Conservation (phyloP, 2,888 invertebrate species). For the Brachyopa scutellaris region DNA sequence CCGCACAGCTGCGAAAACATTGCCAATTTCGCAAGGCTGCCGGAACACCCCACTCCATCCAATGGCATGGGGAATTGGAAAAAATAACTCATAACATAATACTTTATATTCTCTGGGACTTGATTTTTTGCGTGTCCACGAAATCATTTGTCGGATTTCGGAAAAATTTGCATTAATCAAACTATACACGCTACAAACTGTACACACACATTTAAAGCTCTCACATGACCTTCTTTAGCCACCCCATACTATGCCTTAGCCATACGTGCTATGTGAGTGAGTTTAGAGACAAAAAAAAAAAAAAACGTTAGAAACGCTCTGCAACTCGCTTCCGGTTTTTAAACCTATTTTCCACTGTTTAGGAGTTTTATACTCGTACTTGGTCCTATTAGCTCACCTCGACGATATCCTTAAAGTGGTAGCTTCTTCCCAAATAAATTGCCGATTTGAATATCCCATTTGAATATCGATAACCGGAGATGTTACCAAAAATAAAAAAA, state of each 20-base stretch:
- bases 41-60: not conserved
- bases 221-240: slow-evolving; percentile 21
- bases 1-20: slow-evolving; percentile 31
- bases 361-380: slow-evolving; percentile 25
- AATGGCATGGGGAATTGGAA: not conserved
- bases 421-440: slow-evolving; percentile 54
- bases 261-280: not conserved
- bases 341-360: too few species aligned
- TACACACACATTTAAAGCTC: slow-evolving; percentile 23
- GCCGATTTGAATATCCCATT: slow-evolving; percentile 67
- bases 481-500: slow-evolving; percentile 25
- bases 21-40: slow-evolving; percentile 12
- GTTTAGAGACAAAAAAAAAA: not conserved
- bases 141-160: slow-evolving; percentile 81
- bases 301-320: too few species aligned
- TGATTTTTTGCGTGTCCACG: slow-evolving; percentile 79
- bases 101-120: slow-evolving; percentile 47
- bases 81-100: slow-evolving; percentile 57
- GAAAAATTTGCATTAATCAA: slow-evolving; percentile 73
- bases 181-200: slow-evolving; percentile 43
- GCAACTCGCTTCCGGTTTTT: too few species aligned
- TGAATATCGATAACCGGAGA: slow-evolving; percentile 65
- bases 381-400: too few species aligned
- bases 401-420: slow-evolving; percentile 48
- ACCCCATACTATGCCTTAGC: not conserved